Conservation (phyloP, 2,888 invertebrate genomes). For the Ormyrus thymus region DNA sequence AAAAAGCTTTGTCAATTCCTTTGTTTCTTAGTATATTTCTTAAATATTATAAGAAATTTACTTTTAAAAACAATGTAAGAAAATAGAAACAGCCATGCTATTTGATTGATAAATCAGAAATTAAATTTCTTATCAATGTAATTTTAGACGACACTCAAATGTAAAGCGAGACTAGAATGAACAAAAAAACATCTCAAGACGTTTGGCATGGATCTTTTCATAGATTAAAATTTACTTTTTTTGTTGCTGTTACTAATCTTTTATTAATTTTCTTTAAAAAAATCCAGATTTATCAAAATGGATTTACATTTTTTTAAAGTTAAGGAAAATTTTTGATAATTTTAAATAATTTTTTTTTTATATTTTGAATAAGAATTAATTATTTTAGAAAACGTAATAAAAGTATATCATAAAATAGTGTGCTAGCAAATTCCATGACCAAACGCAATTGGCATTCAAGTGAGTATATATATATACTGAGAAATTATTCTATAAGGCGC, state of each 20-base stretch:
- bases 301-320: not conserved
- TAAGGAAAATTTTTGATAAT: not conserved
- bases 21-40: conserved; percentile 22
- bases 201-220: conserved; percentile 23
- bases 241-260: conserved; percentile 28
- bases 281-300: conserved; percentile 3
- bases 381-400: conserved; percentile 4
- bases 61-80: conserved; percentile 5
- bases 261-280: conserved; percentile 6
- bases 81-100: conserved; percentile 2
- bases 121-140: conserved; percentile 41
- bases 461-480: conserved; percentile 32
- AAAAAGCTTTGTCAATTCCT: conserved; percentile 22
- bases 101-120: conserved; percentile 20
- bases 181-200: conserved; percentile 32
- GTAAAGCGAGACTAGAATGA: conserved; percentile 39
- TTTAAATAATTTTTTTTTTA: not conserved
- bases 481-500: conserved; percentile 8
- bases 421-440: conserved; percentile 27
- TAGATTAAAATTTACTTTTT: conserved; percentile 29
- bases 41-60: conserved; percentile 26
- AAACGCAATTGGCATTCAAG: not conserved
- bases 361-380: not conserved
- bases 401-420: conserved; percentile 18
- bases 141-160: conserved; percentile 34